Conservation (phyloP, 2,888 invertebrate species). For the Gibbula magus region DNA sequence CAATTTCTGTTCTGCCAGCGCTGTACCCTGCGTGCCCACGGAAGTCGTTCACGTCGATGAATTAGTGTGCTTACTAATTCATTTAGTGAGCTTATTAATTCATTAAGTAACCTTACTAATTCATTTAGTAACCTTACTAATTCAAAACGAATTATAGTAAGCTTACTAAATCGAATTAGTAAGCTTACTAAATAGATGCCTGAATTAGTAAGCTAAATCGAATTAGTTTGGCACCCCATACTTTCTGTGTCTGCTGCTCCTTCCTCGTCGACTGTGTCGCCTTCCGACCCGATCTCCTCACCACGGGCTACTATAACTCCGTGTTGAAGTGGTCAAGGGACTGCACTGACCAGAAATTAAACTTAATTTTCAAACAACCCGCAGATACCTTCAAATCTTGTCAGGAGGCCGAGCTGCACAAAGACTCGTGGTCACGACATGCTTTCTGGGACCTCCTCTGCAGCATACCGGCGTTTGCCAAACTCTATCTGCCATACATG, state of each 20-base stretch:
- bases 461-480: slow-evolving; percentile 61
- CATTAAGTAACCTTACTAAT: too few species aligned
- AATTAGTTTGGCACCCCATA: too few species aligned
- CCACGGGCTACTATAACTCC: slow-evolving; percentile 61
- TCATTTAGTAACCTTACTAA: too few species aligned
- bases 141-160: too few species aligned
- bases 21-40: too few species aligned
- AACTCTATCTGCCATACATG: slow-evolving; percentile 62
- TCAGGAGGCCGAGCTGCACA: slow-evolving; percentile 56
- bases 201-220: too few species aligned
- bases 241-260: slow-evolving; percentile 57
- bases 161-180: too few species aligned
- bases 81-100: too few species aligned
- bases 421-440: slow-evolving; percentile 52
- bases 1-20: too few species aligned
- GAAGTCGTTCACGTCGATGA: too few species aligned
- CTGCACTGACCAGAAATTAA: slow-evolving; percentile 54
- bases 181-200: too few species aligned
- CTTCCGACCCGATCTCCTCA: slow-evolving; percentile 53
- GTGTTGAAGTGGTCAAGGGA: slow-evolving; percentile 65
- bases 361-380: slow-evolving; percentile 50
- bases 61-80: too few species aligned
- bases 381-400: slow-evolving; percentile 55
- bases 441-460: slow-evolving; percentile 52
- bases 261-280: slow-evolving; percentile 57